phyloP scores from a whole-genome alignment of 2,888 invertebrate species.

The Sphaeridia pumilis region DNA sequence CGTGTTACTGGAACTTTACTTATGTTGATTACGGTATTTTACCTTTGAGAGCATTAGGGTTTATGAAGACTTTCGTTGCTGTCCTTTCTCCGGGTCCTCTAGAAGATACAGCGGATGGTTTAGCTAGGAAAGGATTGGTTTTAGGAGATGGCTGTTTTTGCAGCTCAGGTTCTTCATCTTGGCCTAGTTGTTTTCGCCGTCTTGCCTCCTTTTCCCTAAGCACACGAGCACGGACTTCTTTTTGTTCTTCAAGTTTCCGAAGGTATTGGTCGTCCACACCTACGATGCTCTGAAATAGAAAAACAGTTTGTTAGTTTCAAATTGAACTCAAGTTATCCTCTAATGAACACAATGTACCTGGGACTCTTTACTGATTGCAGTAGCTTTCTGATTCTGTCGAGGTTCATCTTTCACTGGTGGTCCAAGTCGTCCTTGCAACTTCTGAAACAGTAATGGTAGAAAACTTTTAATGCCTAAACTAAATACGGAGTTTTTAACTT shows the following conservation, averaged over 20 bases:
- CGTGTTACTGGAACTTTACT: no score
- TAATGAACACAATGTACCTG: constrained; percentile 8
- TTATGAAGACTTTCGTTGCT: neutral
- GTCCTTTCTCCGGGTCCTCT: neutral
- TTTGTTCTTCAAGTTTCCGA: constrained; percentile 44
- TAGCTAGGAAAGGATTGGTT: neutral
- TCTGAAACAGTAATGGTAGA: constrained; percentile 1
- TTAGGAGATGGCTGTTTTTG: neutral
- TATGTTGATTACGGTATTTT: no score
- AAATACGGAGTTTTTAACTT: no score
- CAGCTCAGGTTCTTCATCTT: neutral
- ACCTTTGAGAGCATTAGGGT: constrained; percentile 4
- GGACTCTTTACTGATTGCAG: constrained; percentile 10
- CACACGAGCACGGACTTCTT: constrained; percentile 42
- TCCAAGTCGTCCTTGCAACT: constrained; percentile 12
- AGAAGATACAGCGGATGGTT: neutral
- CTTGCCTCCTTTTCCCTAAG: constrained; percentile 43
- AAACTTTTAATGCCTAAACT: neutral
- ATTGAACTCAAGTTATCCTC: neutral
- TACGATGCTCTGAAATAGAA: constrained; percentile 21
- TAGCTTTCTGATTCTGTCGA: neutral
- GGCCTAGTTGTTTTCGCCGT: constrained; percentile 37
- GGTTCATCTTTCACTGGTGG: constrained; percentile 8
- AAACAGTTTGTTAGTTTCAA: neutral
- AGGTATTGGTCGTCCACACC: constrained; percentile 39